A percentile compares a stretch with the other conserved stretches of the same genome.
These are phyloP conservation scores for Saccopteryx leptura DNA, from an alignment of 2,113 vertebrate genomes.

Conservation along the genomic window DNA sequence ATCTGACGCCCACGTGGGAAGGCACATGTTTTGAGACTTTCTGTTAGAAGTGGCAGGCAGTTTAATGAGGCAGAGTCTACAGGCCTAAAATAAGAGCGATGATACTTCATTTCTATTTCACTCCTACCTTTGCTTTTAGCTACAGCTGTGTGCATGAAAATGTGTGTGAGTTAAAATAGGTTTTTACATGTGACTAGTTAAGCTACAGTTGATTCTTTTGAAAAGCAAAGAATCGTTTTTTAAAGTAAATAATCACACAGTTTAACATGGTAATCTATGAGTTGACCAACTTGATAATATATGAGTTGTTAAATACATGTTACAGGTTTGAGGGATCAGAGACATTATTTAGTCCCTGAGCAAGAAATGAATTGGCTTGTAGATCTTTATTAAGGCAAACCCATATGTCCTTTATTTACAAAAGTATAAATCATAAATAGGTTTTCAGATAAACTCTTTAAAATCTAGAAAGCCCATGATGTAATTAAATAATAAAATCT, in stretches of 20 bases:
- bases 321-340: neutral
- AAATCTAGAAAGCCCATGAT: neutral
- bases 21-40: neutral
- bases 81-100: neutral
- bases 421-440: constrained; percentile 35
- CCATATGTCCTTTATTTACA: neutral
- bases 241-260: neutral
- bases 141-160: constrained; percentile 9
- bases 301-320: neutral
- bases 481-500: constrained; percentile 39
- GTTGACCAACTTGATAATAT: neutral
- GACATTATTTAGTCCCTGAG: neutral
- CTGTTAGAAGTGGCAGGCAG: neutral
- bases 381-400: constrained; percentile 13
- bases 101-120: constrained; percentile 16
- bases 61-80: neutral
- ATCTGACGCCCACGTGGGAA: neutral
- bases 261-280: neutral
- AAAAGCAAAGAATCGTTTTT: constrained; percentile 40
- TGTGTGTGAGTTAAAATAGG: constrained; percentile 20
- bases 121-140: constrained; percentile 47
- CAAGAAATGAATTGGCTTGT: neutral
- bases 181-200: neutral
- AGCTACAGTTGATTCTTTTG: neutral
- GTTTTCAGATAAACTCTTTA: neutral